These are phyloP conservation scores for Eptesicus fuscus DNA, from an alignment of 2,113 vertebrate species.

Conservation along the genomic window DNA sequence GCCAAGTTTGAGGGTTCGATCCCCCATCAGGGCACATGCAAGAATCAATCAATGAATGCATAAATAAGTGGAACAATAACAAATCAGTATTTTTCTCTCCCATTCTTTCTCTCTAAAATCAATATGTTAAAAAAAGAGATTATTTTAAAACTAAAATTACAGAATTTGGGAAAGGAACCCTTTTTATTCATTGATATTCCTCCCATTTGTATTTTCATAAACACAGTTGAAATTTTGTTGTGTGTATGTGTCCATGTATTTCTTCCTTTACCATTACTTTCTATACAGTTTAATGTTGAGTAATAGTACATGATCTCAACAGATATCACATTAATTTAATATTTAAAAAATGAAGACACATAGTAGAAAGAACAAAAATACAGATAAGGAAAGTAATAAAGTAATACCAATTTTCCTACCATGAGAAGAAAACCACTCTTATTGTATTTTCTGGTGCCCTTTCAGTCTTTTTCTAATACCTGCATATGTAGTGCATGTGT, in stretches of 20 bases:
- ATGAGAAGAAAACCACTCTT: not conserved
- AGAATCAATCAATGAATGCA: not conserved
- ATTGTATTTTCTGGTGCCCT: not conserved
- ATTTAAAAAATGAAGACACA: not conserved
- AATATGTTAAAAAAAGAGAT: not conserved
- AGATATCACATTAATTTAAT: not conserved
- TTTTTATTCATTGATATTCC: not conserved
- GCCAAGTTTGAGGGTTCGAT: not conserved
- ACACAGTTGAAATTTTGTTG: not conserved
- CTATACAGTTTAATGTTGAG: not conserved
- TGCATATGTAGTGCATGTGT: not conserved
- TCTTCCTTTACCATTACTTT: not conserved
- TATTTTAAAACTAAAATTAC: slow-evolving; percentile 1
- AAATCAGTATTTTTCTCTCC: not conserved
- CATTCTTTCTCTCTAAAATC: not conserved
- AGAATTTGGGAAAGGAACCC: not conserved
- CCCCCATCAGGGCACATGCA: not conserved
- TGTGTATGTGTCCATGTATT: not conserved
- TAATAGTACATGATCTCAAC: not conserved
- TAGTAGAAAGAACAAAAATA: not conserved
- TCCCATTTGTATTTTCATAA: not conserved
- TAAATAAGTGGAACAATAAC: not conserved
- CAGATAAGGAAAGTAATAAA: not conserved
- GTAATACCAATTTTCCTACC: not conserved
- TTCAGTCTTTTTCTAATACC: not conserved